Evolutionary conservation across 64 coral and sea anemone genomes (phyloP), one percentile per base, ranked within the genome.

Genomic region (Platygyra sinensis): DNA sequence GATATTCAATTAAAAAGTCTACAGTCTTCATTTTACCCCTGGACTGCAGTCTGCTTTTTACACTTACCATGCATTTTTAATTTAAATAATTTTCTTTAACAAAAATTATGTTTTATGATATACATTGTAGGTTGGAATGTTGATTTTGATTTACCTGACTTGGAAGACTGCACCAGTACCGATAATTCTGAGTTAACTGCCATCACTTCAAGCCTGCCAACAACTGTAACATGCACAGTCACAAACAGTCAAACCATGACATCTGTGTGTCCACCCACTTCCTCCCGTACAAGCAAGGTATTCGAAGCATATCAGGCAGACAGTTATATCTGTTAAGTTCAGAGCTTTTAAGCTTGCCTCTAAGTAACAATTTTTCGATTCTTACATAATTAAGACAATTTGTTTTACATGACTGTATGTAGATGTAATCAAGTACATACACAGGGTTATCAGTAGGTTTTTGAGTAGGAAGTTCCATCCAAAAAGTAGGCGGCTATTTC

Each of bases 101-200:
- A 46, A 46, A 46, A n/a, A n/a, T n/a, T n/a, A 4, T 46, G 6
- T 46, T 24, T 24, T 65, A 20, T 24, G 6, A 42, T 63, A 17
- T 30, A 11, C 25, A n/a, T 36, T 36, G 6, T 51, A 85, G 81
- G 81, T 7, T 85, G 63, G 81, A 85, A 85, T 64, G 62, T 85
- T 65, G 81, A 81, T 81, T 62, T 81, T 81, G 79, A 72, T 49
- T 24, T 85, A 24, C 81, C 81, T 71, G 81, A 69, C 20, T 9
- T 85, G 10, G 62, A 85, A 51, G 81, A 22, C 27, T 72, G 22
- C 39, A 85, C 1, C 7, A 60, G 69, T 46, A 46, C 42, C 7
- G 42, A 8, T 72, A 19, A 25, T 71, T 50, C 62, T 52, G 81
- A 85, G 24, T 71, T 71, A 14, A 52, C 36, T 16, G 72, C 62